phyloP scores from a whole-genome alignment of 2,888 invertebrate species.

The Rhogogaster chlorosoma region DNA sequence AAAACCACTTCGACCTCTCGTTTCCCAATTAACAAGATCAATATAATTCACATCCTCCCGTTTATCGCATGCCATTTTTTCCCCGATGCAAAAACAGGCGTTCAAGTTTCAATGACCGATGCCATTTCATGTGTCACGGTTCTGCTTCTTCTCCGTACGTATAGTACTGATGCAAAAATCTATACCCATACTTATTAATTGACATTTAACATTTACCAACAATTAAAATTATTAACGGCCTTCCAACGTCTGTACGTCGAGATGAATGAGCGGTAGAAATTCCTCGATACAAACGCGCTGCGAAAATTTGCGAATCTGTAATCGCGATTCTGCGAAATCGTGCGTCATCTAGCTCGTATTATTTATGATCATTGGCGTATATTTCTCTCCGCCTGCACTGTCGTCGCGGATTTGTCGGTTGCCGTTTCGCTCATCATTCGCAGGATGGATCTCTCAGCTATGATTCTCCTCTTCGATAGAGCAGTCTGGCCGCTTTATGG shows the following conservation, averaged over 20 bases:
- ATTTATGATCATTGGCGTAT: not conserved
- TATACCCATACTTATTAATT: too few species aligned
- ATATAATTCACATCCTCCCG: too few species aligned
- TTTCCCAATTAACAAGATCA: not conserved
- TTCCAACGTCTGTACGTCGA: not conserved
- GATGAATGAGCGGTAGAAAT: not conserved
- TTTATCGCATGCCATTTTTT: not conserved
- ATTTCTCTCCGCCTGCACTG: not conserved
- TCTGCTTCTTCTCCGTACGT: not conserved
- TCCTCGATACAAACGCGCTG: not conserved
- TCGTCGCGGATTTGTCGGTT: not conserved
- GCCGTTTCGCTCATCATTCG: constrained; percentile 5
- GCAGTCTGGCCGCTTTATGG: constrained; percentile 8
- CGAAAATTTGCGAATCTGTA: too few species aligned
- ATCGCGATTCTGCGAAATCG: not conserved
- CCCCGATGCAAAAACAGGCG: not conserved
- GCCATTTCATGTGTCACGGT: not conserved
- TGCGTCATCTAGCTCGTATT: constrained; percentile 5
- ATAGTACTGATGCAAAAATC: not conserved
- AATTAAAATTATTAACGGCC: not conserved
- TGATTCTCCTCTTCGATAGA: not conserved
- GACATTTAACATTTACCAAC: too few species aligned
- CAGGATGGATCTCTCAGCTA: constrained; percentile 4
- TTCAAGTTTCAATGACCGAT: not conserved
- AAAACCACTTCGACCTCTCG: not conserved